Percentiles rank a stretch among this genome's conserved stretches.
phyloP scores from a whole-genome alignment of 2,888 invertebrate genomes.

The Biston stratarius region DNA sequence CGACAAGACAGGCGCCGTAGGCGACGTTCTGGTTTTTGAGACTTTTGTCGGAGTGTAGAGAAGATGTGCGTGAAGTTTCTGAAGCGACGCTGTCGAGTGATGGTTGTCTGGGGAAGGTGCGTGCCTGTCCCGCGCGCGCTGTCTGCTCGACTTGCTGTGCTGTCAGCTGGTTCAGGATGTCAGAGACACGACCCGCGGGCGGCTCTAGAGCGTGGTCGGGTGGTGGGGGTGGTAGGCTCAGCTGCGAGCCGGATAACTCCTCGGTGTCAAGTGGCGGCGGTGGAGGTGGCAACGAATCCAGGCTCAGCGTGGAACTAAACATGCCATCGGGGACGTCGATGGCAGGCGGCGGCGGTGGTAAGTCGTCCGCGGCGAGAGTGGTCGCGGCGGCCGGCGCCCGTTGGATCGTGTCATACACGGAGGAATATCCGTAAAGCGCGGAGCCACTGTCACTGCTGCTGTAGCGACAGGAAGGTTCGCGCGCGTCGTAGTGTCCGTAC shows the following conservation, averaged over 20 bases:
- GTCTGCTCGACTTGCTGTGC: conserved; percentile 73
- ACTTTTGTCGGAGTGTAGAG: conserved; percentile 75
- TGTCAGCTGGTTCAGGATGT: conserved; percentile 75
- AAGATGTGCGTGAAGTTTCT: conserved; percentile 78
- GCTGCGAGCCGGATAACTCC: conserved; percentile 90
- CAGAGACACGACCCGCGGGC: conserved; percentile 72
- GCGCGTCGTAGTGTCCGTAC: conserved; percentile 71
- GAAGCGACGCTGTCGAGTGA: conserved; percentile 86
- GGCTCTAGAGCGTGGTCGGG: conserved; percentile 81
- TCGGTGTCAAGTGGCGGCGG: conserved; percentile 88
- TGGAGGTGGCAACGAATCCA: conserved; percentile 93
- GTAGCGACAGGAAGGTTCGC: conserved; percentile 63
- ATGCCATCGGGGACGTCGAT: conserved; percentile 83
- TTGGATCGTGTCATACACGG: conserved; percentile 80
- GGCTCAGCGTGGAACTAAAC: conserved; percentile 91
- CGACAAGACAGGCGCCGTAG: conserved; percentile 85
- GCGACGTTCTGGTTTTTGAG: conserved; percentile 70
- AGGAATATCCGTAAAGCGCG: conserved; percentile 76
- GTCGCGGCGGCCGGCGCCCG: conserved; percentile 89
- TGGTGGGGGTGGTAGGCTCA: conserved; percentile 92
- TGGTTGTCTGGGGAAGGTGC: conserved; percentile 84
- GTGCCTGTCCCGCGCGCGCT: conserved; percentile 67
- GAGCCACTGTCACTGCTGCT: conserved; percentile 67
- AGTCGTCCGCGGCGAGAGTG: conserved; percentile 72
- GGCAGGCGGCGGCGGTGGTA: conserved; percentile 90